phyloP scores from a whole-genome alignment of 2,113 vertebrate species.

The Chaetodon auriga region DNA sequence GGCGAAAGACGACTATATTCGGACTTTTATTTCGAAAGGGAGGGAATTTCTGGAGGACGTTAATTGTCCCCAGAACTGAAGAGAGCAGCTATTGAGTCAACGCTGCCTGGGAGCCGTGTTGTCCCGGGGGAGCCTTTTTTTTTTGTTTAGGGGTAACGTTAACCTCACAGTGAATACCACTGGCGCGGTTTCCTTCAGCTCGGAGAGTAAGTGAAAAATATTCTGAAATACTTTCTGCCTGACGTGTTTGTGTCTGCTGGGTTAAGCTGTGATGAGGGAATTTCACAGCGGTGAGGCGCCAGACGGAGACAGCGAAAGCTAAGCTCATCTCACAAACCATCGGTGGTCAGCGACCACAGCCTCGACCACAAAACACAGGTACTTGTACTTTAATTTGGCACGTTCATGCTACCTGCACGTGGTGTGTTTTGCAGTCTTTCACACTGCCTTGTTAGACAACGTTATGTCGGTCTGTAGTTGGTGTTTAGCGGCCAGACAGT shows the following conservation, averaged over 20 bases:
- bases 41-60: neutral
- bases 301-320: conserved; percentile 72
- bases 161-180: conserved; percentile 19
- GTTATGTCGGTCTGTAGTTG: neutral
- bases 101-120: conserved; percentile 22
- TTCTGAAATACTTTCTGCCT: neutral
- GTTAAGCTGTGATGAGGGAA: conserved; percentile 56
- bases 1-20: neutral
- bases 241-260: conserved; percentile 12
- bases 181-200: conserved; percentile 32
- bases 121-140: conserved; percentile 61
- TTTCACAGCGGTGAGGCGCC: conserved; percentile 50
- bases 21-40: neutral
- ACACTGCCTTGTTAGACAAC: neutral
- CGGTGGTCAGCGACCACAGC: conserved; percentile 43
- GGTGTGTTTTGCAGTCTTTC: neutral
- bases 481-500: conserved; percentile 30
- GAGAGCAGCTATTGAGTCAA: conserved; percentile 13
- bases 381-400: conserved; percentile 3
- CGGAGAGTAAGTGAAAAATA: neutral
- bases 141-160: conserved; percentile 51
- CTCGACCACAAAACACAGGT: conserved; percentile 51
- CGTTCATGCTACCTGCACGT: neutral
- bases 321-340: conserved; percentile 44
- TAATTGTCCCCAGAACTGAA: neutral